Evolutionary conservation across 1,140 invertebrate genomes (phyloP), one percentile per base, ranked within the genome.

Genomic region (Drosophila pseudoananassae): DNA sequence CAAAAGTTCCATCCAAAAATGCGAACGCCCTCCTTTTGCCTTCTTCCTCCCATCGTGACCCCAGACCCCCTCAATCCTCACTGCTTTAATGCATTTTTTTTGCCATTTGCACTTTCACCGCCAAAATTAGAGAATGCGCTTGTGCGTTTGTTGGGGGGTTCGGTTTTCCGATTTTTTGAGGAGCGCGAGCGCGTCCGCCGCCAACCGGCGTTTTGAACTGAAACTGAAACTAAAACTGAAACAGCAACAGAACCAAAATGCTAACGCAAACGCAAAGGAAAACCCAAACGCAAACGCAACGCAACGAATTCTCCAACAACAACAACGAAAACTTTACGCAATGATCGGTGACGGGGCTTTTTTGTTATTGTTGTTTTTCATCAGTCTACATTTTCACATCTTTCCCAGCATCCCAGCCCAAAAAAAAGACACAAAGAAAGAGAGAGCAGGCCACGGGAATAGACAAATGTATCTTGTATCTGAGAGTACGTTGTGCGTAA

Each of bases 371-470:
- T 63, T 70, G 51, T 36, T 61, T 71, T 71, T 82, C 81, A 85
- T 88, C 78, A 70, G 85, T 82, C 82, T 82, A 85, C 82, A 65
- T 69, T 85, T 82, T 88, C 83, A 87, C 83, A 81, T 78, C 75
- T 77, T 72, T 63, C 65, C 50, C 33, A 36, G 33, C 69, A 70
- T 31, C 55, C 45, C 25, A 27, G 65, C 27, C 45, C 29, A 60
- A 46, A 46, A 46, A 7, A 46, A 20, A 20, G 1, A 23, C 10
- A 54, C 46, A 20, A 17, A 14, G 38, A 47, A 58, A 63, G 23
- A 5, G 27, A 38, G 66, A 36, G 40, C 46, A 15, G 55, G 29
- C 50, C 15, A 17, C 50, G 29, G 58, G 63, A 58, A 50, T 50
- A 57, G 38, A 25, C 14, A 31, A 33, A 58, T 15, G 52, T 66